Base-by-base conservation (phyloP, 2,888 invertebrate species). In the Caenorhabditis wallacei region DNA sequence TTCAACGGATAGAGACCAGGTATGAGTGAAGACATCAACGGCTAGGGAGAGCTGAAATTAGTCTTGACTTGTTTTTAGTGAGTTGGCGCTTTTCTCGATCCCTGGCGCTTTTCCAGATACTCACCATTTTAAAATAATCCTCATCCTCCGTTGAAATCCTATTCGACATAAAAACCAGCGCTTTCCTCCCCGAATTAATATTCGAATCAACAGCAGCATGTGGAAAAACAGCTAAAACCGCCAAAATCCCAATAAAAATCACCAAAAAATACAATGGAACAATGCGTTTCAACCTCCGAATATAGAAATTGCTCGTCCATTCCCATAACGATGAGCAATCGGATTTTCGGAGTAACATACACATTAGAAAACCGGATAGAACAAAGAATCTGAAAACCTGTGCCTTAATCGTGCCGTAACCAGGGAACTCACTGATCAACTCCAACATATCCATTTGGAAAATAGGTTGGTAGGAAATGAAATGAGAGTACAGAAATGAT, bases 1-100 rank as follows among this genome's bases (percentile, higher is more conserved):
- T 43, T 43, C 43, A 11, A 40, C 51, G 8, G 51, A 51, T 2
- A 51, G 16, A 2, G 51, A 51, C 51, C 51, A 51, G 18, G 51
- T 51, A 51, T 51, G 51, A 20, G 51, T 51, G 51, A 51, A 51
- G 51, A 51, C 16, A 18, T 51, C 51, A 10, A 20, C 18, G 8
- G 51, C 51, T 10, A 43, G 11, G 13, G 30, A 30, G 30, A 30
- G 30, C 30, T 30, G 30, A 30, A 30, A 30, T 5, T n/a, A n/a
- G 3, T 30, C 30, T 30, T 30, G 8, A 8, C 30, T 5, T 8
- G 3, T 8, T 3, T 30, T 30, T 8, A 3, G 30, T n/a, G n/a
- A 35, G 35, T 11, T 40, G 4, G 16, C 13, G 46, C 46, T 18
- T 18, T 48, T 48, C 18, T 48, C 2, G 46, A 48, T 48, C 18